Evolutionary conservation across 2,888 invertebrate genomes (phyloP).

Genomic region (Diachrysia chrysitis): DNA sequence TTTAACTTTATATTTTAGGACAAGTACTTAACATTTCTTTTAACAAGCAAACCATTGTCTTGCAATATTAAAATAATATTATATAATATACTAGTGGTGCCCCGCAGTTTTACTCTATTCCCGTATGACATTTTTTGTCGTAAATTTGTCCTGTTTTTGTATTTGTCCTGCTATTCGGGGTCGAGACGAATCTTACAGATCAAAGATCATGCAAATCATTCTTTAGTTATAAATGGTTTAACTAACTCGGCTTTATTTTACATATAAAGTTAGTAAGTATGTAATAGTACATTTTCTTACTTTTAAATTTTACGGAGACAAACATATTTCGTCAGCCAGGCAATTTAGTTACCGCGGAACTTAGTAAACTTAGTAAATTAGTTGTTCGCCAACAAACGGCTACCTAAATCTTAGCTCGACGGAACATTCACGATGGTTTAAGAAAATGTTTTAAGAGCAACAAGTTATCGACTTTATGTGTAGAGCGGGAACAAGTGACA

Average conservation of each 20-base stretch:
- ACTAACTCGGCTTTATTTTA: no score
- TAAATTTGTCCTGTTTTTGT: no score
- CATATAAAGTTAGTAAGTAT: no score
- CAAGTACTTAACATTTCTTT: neutral
- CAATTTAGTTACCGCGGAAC: conserved; percentile 32
- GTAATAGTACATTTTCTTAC: no score
- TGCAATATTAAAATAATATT: neutral
- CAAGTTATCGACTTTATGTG: conserved; percentile 66
- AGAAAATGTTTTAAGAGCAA: conserved; percentile 59
- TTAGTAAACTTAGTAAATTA: conserved; percentile 30
- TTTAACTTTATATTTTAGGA: neutral
- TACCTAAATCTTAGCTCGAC: conserved; percentile 63
- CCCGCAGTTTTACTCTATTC: no score
- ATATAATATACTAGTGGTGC: no score
- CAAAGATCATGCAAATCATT: no score
- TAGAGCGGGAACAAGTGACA: conserved; percentile 54
- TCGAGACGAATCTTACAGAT: no score
- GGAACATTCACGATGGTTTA: conserved; percentile 60
- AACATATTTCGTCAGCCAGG: neutral
- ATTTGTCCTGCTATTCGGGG: no score
- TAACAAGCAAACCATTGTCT: neutral
- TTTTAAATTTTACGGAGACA: neutral
- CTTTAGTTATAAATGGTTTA: no score
- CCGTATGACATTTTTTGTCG: no score
- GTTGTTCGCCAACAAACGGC: conserved; percentile 24